Conservation (phyloP, 2,797 vertebrate species). For the Cephalopachus bancanus region DNA sequence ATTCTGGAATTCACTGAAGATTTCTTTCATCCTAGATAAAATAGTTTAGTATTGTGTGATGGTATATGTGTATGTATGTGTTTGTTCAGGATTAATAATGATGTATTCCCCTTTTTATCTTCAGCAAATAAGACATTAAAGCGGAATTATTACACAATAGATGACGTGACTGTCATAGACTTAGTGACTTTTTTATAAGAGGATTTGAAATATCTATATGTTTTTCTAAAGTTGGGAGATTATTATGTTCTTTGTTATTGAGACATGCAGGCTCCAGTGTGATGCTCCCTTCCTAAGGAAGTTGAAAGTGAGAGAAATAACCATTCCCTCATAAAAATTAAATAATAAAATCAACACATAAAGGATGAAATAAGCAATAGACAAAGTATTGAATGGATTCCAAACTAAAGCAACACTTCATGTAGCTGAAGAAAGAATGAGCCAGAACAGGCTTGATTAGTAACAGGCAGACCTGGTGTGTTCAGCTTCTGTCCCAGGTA, state of each 20-base stretch:
- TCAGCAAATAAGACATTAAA: constrained; percentile 43
- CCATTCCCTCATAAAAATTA: background rate
- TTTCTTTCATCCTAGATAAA: constrained; percentile 34
- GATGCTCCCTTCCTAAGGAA: background rate
- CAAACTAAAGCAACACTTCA: background rate
- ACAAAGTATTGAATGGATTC: background rate
- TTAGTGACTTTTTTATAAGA: constrained; percentile 39
- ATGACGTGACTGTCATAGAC: constrained; percentile 6
- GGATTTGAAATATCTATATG: constrained; percentile 41
- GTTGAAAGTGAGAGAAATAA: constrained; percentile 28
- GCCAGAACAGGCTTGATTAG: background rate
- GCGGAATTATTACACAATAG: constrained; percentile 6
- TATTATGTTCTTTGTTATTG: background rate
- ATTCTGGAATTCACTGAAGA: background rate
- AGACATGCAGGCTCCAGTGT: background rate
- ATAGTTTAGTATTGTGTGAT: constrained; percentile 46
- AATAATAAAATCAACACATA: constrained; percentile 40
- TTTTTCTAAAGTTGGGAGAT: background rate
- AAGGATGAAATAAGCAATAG: constrained; percentile 46
- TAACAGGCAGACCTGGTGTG: background rate
- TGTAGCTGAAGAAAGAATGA: background rate
- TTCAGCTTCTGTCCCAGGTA: background rate
- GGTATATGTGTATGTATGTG: background rate
- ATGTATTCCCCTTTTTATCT: constrained; percentile 53
- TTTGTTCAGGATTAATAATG: constrained; percentile 40